These are phyloP conservation scores for Ursus arctos DNA, from an alignment of 2,113 vertebrate genomes.

Conservation along the genomic window DNA sequence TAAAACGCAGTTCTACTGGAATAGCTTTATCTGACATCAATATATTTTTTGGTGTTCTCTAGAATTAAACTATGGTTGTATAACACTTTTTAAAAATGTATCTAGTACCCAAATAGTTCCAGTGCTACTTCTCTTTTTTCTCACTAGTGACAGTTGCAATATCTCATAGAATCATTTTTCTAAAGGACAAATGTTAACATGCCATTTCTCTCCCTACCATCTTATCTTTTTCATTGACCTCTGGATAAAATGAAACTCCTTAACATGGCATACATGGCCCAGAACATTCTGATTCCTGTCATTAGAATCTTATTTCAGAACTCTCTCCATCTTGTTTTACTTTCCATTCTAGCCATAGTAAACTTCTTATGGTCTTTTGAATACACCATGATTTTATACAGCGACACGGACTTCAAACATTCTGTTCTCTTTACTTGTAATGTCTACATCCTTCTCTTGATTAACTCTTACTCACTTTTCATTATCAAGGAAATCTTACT, in stretches of 20 bases:
- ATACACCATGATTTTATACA: neutral
- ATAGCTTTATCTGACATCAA: neutral
- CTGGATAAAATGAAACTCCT: neutral
- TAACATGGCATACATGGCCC: neutral
- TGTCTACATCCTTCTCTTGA: neutral
- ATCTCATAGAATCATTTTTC: conserved; percentile 13
- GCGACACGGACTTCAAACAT: neutral
- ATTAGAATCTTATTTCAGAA: neutral
- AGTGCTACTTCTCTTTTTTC: neutral
- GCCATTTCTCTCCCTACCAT: neutral
- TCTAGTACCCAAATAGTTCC: neutral
- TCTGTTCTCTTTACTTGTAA: neutral
- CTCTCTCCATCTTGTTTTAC: neutral
- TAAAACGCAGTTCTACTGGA: conserved; percentile 1
- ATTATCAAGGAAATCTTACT: neutral
- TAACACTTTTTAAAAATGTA: neutral
- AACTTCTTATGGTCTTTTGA: neutral
- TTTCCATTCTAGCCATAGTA: neutral
- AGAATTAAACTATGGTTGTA: neutral
- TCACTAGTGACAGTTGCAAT: conserved; percentile 20
- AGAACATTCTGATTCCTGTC: neutral
- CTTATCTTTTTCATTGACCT: neutral
- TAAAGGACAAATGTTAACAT: conserved; percentile 45
- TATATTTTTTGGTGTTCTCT: conserved; percentile 29
- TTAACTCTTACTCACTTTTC: neutral